Evolutionary conservation across 2,888 invertebrate genomes (phyloP).

Genomic region (Calameuta pallipes): DNA sequence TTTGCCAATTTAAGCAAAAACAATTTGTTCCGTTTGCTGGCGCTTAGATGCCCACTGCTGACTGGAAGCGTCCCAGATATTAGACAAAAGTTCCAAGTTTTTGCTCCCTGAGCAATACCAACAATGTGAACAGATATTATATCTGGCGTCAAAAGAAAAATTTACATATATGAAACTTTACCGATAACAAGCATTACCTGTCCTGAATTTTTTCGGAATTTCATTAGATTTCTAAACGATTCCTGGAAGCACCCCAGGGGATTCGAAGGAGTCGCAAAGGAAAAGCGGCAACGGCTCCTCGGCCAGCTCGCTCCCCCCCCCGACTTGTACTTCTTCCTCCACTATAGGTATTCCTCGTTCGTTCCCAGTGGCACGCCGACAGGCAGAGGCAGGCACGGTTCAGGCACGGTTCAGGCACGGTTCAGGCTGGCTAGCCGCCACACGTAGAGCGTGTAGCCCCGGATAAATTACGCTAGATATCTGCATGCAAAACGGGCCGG

Average conservation of each 20-base stretch:
- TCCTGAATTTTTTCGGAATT: not conserved
- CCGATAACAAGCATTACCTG: not conserved
- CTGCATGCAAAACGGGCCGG: slow-evolving; percentile 53
- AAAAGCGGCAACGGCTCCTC: not conserved
- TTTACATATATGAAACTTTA: not conserved
- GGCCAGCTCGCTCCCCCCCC: not conserved
- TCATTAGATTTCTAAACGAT: not conserved
- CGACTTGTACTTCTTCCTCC: not conserved
- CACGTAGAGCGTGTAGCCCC: slow-evolving; percentile 38
- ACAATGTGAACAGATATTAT: not conserved
- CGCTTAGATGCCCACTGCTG: not conserved
- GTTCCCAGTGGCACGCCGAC: not conserved
- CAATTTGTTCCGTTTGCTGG: slow-evolving; percentile 26
- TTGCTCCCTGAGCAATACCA: not conserved
- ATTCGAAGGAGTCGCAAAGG: not conserved
- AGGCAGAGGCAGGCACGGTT: not conserved
- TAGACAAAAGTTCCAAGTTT: not conserved
- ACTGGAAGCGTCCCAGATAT: not conserved
- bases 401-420: slow-evolving; percentile 14
- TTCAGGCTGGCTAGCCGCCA: slow-evolving; percentile 45
- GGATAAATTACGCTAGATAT: slow-evolving; percentile 56
- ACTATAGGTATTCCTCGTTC: no score
- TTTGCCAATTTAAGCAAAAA: slow-evolving; percentile 53
- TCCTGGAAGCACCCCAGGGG: not conserved
- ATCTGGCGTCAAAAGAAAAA: not conserved